phyloP scores from a whole-genome alignment of 2,888 invertebrate genomes.

The Apamea anceps region DNA sequence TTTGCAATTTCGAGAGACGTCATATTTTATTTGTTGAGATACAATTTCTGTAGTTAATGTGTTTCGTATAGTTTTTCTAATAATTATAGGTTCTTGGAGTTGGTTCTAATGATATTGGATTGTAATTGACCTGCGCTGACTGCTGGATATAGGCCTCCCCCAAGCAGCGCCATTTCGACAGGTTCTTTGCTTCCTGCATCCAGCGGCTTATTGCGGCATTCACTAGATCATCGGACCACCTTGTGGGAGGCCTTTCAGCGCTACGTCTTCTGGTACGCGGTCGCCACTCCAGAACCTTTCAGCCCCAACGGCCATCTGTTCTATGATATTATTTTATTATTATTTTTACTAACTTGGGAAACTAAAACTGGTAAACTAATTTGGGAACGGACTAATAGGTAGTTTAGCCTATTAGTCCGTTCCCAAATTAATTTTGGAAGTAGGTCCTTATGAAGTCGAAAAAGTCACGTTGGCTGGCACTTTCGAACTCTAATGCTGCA shows the following conservation, averaged over 20 bases:
- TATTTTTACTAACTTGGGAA: not conserved
- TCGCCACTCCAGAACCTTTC: no score
- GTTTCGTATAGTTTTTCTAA: slow-evolving; percentile 31
- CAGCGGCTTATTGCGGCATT: no score
- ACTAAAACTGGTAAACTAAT: no score
- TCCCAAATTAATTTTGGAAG: not conserved
- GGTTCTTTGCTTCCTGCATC: no score
- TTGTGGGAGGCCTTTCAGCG: no score
- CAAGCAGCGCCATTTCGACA: no score
- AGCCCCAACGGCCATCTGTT: no score
- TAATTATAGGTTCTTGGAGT: slow-evolving; percentile 8
- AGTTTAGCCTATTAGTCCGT: not conserved
- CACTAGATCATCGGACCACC: no score
- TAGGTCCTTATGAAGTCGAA: not conserved
- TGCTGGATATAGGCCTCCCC: no score
- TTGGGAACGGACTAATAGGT: no score
- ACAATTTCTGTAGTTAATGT: slow-evolving; percentile 36
- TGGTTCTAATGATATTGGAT: not conserved
- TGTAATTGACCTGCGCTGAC: not conserved
- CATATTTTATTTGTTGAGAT: slow-evolving; percentile 53
- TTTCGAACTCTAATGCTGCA: not conserved
- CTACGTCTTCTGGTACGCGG: no score
- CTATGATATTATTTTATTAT: no score
- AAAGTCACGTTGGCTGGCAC: not conserved
- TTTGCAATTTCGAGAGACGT: slow-evolving; percentile 56